A percentile compares a stretch with the other conserved stretches of the same genome.
Evolutionary conservation across 2,888 invertebrate species (phyloP).

Genomic region (Maniola hyperantus): DNA sequence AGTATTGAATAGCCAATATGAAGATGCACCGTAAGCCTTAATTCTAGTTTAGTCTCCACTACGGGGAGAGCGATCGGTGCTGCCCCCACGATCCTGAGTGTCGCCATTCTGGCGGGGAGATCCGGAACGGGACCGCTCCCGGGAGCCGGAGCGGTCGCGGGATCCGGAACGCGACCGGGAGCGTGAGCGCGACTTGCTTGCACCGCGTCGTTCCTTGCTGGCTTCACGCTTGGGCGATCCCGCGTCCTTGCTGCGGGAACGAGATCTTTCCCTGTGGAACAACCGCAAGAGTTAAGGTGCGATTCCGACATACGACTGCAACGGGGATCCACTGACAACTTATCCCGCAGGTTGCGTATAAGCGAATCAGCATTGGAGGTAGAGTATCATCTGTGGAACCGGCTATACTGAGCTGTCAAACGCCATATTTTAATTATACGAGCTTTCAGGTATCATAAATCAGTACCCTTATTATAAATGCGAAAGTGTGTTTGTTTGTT

Average conservation of each 20-base stretch:
- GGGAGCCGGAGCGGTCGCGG: slow-evolving; percentile 59
- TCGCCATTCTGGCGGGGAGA: slow-evolving; percentile 73
- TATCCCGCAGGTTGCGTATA: no score
- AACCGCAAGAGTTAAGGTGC: neutral
- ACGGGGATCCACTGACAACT: no score
- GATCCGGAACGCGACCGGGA: slow-evolving; percentile 55
- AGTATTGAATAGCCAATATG: slow-evolving; percentile 8
- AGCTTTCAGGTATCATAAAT: no score
- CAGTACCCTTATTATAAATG: no score
- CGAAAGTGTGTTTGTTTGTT: no score
- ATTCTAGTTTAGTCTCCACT: slow-evolving; percentile 63
- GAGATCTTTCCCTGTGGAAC: slow-evolving; percentile 84
- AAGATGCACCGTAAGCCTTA: slow-evolving; percentile 14
- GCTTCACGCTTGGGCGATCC: slow-evolving; percentile 67
- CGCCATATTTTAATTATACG: no score
- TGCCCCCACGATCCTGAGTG: slow-evolving; percentile 55
- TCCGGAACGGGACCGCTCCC: slow-evolving; percentile 56
- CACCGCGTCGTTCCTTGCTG: slow-evolving; percentile 59
- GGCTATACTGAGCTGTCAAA: no score
- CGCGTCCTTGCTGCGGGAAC: slow-evolving; percentile 85
- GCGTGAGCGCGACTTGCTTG: slow-evolving; percentile 65
- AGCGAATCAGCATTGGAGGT: no score
- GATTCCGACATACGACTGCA: no score
- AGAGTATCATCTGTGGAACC: no score
- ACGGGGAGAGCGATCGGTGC: slow-evolving; percentile 70